Percentiles rank a stretch among this genome's conserved stretches.
Evolutionary conservation across 2,888 invertebrate genomes (phyloP).

Genomic region (Aproaerema taeniolella): DNA sequence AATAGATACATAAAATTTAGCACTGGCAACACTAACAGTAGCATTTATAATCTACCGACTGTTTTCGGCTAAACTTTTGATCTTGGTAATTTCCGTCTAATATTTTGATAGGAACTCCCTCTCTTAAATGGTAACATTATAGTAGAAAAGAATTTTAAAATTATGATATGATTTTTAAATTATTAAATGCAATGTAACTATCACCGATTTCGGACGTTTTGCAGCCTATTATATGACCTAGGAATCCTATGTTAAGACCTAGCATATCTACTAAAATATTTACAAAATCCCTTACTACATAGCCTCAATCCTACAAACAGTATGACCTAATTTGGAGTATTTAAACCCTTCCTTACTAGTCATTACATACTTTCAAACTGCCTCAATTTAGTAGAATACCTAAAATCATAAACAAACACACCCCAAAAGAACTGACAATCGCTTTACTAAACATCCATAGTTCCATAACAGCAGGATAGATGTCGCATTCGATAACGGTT

Average conservation of each 20-base stretch:
- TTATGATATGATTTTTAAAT: conserved; percentile 25
- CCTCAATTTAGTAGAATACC: too few species aligned
- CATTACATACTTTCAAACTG: too few species aligned
- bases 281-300: conserved; percentile 5
- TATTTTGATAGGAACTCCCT: conserved; percentile 39
- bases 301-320: conserved; percentile 1
- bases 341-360: too few species aligned
- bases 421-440: too few species aligned
- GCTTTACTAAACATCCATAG: too few species aligned
- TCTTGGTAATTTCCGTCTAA: conserved; percentile 26
- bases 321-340: neutral
- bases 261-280: conserved; percentile 11
- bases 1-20: conserved; percentile 41
- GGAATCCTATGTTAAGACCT: conserved; percentile 10
- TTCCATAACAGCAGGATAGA: too few species aligned
- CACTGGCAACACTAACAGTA: conserved; percentile 49
- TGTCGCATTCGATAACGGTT: too few species aligned
- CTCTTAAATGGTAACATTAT: conserved; percentile 14
- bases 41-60: conserved; percentile 46
- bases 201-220: conserved; percentile 39
- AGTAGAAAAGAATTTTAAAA: conserved; percentile 16
- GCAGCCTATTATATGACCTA: conserved; percentile 4
- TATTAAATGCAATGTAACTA: conserved; percentile 45
- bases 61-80: conserved; percentile 43
- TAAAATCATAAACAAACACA: too few species aligned